Percentiles rank a stretch among this genome's conserved stretches.
These are phyloP conservation scores for Thripadectes ignobilis DNA, from an alignment of 2,797 vertebrate species.

Conservation along the genomic window DNA sequence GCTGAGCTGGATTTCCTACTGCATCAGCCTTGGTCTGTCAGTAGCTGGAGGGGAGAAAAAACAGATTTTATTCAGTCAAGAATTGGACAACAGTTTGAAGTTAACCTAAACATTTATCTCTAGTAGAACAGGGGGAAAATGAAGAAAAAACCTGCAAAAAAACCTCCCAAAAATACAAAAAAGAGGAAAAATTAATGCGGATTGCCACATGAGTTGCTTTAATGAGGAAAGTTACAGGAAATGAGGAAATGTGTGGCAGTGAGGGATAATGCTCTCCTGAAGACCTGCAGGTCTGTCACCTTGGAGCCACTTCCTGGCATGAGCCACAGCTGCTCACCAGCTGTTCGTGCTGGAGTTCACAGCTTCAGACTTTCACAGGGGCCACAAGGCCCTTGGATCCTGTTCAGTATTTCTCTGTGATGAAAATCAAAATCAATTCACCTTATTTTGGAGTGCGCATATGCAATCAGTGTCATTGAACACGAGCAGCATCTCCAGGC, in stretches of 20 bases:
- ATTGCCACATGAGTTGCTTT: neutral
- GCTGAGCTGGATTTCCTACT: neutral
- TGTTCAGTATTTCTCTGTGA: neutral
- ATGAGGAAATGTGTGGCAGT: neutral
- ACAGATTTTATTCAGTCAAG: neutral
- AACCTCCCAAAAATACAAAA: neutral
- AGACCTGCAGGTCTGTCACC: neutral
- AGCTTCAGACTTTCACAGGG: neutral
- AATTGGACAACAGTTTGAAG: neutral
- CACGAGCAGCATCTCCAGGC: neutral
- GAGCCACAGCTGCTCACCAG: neutral
- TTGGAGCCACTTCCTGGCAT: neutral
- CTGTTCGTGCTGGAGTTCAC: neutral
- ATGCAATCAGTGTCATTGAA: slow-evolving; percentile 28
- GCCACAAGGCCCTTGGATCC: neutral
- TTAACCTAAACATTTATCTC: neutral
- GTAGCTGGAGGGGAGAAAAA: neutral
- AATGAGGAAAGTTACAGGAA: neutral
- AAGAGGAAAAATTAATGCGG: neutral
- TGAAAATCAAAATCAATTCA: neutral
- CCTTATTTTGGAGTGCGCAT: neutral
- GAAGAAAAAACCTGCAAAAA: neutral
- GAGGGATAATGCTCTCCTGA: neutral
- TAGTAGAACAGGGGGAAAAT: neutral
- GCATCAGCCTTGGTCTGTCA: neutral